Evolutionary conservation across 1,140 invertebrate genomes (phyloP), one percentile per base, ranked within the genome.

Genomic region (Brachionus plicatilis): DNA sequence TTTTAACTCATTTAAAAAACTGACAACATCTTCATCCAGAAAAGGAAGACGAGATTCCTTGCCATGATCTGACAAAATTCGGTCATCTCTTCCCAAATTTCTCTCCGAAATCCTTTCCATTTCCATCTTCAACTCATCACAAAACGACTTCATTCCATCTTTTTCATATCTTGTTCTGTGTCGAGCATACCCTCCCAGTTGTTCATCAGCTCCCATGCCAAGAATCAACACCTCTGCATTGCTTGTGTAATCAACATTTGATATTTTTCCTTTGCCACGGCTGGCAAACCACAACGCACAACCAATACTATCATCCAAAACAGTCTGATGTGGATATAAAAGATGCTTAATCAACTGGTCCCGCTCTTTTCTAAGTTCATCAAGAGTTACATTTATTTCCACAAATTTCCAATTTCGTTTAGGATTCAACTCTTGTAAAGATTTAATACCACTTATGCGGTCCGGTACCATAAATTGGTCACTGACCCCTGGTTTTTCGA

Each of bases 261-360:
- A 33, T 33, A 50, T 47, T 33, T 85, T 47, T 56, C 94, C 94
- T 86, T 90, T 86, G 11, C 93, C 95, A 87, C 92, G 90, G 72
- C 94, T 93, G 50, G 96, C 96, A 93, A 98, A 99, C 95, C 96
- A 99, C 17, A 98, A 90, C 29, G 96, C 95, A 90, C 94, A 95
- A 14, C 92, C 92, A 45, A 99, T 92, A 89, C 95, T 96, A 88
- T 99, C 96, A 91, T 99, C 97, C n/a, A 99, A 88, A 56, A 99
- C 93, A 12, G 95, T 96, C 85, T 92, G 83, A 24, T 88, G 85
- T 1, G 91, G 90, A 90, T 94, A 93, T 4, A 97, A 92, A 60
- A 99, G 91, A 89, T 95, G 91, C 24, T 91, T 90, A 84, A 95
- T 94, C 85, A 90, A 89, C 12, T 88, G 86, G 85, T 86, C 88